These are phyloP conservation scores for Hippocampus barbouri DNA, from an alignment of 2,113 vertebrate genomes.

Conservation along the genomic window DNA sequence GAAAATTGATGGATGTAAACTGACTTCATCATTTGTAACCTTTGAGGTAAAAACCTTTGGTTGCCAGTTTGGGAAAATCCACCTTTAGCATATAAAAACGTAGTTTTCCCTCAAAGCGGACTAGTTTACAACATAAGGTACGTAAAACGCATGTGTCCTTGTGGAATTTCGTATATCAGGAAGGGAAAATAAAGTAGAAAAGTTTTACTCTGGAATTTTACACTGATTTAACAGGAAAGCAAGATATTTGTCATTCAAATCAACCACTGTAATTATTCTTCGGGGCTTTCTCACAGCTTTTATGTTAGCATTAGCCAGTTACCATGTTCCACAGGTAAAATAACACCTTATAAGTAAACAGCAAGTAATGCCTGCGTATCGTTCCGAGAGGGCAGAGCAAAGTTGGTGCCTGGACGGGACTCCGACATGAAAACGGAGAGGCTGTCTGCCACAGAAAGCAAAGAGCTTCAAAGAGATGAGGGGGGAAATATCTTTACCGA, in stretches of 20 bases:
- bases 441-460: neutral
- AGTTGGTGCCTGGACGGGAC: neutral
- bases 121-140: neutral
- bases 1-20: no score
- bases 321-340: neutral
- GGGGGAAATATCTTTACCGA: neutral
- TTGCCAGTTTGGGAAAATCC: conserved; percentile 14
- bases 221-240: neutral
- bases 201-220: neutral
- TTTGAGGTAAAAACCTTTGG: neutral
- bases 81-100: neutral
- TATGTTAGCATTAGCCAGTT: neutral
- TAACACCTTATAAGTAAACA: neutral
- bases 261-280: neutral
- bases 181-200: neutral
- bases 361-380: neutral
- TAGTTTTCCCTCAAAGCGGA: neutral
- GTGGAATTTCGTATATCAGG: neutral
- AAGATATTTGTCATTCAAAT: neutral
- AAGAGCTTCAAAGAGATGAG: neutral
- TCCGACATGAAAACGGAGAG: neutral
- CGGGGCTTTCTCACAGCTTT: neutral
- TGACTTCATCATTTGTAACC: neutral
- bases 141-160: neutral
- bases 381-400: neutral